Base-by-base conservation (phyloP, 2,113 vertebrate genomes). In the Acanthochromis polyacanthus region DNA sequence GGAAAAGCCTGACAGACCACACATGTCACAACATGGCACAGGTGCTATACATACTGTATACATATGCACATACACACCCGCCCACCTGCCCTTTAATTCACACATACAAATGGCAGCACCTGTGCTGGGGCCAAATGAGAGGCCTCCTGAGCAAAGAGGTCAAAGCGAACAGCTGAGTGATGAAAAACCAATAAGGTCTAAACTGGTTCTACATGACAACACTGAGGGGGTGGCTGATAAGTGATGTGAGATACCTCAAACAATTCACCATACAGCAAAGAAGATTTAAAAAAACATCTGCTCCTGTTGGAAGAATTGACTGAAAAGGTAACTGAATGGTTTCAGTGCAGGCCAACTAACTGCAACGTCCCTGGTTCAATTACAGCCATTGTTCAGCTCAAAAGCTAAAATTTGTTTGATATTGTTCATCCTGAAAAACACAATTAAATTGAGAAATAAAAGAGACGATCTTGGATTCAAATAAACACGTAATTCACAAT, bases 1-100 rank as follows among this genome's bases (percentile, higher is more conserved):
- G 96, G 87, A 97, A 98, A 76, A 99, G 94, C 87, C 98, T 99
- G 81, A 62, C 58, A 84, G 32, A 76, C 52, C 77, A 85, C 28
- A 80, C 36, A 64, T 23, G 51, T 91, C 73, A 92, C 69, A 81
- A 46, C 56, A 81, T 72, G 74, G 59, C 25, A 38, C 59, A 78
- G 38, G 20, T 14, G 57, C 30, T 22, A 70, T 56, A 30, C 55
- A 78, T 30, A 17, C 45, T 40, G 28, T 19, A 67, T 8, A 59
- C 9, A 30, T 38, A 20, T 16, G 53, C 67, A 81, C 69, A 74
- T 10, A 67, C 50, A 53, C 60, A 75, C 20, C 51, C 1, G 23
- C 63, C 79, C 81, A 89, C 68, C 88, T 83, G 87, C 57, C 61
- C 20, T 46, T 58, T 77, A 77, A 86, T 84, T 87, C 28, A 20